phyloP scores from a whole-genome alignment of 1,140 invertebrate genomes.

The Caenorhabditis briggsae region DNA sequence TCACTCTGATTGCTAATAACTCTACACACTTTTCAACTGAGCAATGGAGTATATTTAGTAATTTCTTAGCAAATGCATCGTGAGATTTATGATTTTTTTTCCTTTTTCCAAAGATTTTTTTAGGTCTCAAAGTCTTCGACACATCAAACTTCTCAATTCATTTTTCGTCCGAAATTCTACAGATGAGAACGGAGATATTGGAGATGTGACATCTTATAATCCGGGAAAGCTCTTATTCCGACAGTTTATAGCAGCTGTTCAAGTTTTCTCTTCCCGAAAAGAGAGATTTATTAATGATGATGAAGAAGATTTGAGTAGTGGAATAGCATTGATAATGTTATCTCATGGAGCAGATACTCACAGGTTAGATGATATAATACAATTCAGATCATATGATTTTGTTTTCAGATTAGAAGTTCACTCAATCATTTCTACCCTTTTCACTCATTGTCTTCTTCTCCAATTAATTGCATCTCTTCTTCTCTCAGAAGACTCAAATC shows the following conservation, averaged over 20 bases:
- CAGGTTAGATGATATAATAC: background rate
- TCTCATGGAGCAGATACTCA: conserved; percentile 37
- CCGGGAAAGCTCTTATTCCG: conserved; percentile 7
- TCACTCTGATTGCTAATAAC: conserved; percentile 4
- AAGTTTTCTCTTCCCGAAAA: conserved; percentile 45
- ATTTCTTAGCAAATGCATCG: conserved; percentile 16
- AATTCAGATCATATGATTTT: background rate
- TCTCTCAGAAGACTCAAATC: conserved; percentile 1
- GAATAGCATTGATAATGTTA: conserved; percentile 21
- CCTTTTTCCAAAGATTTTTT: background rate
- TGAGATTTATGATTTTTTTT: background rate
- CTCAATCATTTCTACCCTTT: conserved; percentile 15
- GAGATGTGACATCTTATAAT: conserved; percentile 11
- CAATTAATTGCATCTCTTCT: conserved; percentile 55
- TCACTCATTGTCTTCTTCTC: conserved; percentile 61
- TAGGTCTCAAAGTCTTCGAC: background rate
- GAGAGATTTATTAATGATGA: conserved; percentile 15
- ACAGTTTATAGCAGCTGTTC: background rate
- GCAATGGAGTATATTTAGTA: conserved; percentile 3
- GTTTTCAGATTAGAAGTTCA: conserved; percentile 48
- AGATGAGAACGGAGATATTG: conserved; percentile 51
- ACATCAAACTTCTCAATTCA: conserved; percentile 18
- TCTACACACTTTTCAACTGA: conserved; percentile 1
- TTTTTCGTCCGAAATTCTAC: conserved; percentile 21
- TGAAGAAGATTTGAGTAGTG: conserved; percentile 19